Conservation (phyloP, 64 coral and sea anemone species). For the Stichodactyla helianthus region DNA sequence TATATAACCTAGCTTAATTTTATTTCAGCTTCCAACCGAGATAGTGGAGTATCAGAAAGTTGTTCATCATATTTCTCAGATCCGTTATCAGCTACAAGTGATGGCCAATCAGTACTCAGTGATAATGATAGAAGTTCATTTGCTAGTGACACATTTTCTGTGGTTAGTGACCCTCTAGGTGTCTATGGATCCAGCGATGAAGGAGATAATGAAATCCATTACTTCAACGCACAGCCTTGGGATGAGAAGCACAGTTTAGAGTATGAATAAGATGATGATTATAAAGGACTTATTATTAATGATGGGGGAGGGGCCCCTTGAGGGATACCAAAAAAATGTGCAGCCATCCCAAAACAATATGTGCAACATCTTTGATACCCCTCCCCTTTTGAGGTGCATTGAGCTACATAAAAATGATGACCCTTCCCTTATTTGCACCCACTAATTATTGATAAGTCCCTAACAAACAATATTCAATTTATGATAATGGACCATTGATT, state of each 20-base stretch:
- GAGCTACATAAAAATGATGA: too few relatives aligned
- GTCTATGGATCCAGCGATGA: constrained; percentile 38
- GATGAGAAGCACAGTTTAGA: constrained; percentile 51
- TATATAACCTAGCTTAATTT: not conserved
- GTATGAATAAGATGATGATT: constrained; percentile 13
- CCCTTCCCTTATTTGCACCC: too few relatives aligned
- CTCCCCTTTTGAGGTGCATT: too few relatives aligned
- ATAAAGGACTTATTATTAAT: too few relatives aligned
- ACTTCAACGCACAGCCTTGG: constrained; percentile 5
- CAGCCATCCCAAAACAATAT: too few relatives aligned
- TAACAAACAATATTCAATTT: too few relatives aligned
- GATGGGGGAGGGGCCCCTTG: not conserved
- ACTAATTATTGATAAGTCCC: too few relatives aligned
- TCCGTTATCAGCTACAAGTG: not conserved
- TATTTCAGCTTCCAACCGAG: constrained; percentile 8
- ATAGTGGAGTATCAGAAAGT: constrained; percentile 22
- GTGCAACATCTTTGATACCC: too few relatives aligned
- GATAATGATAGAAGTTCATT: not conserved
- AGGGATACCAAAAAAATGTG: not conserved
- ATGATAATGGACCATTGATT: too few relatives aligned
- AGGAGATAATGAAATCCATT: constrained; percentile 36
- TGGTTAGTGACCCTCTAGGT: constrained; percentile 46
- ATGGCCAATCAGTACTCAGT: not conserved
- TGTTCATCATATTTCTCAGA: not conserved
- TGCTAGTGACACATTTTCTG: constrained; percentile 16